Evolutionary conservation across 2,797 vertebrate species (phyloP).

Genomic region (Onychomys arenicola): DNA sequence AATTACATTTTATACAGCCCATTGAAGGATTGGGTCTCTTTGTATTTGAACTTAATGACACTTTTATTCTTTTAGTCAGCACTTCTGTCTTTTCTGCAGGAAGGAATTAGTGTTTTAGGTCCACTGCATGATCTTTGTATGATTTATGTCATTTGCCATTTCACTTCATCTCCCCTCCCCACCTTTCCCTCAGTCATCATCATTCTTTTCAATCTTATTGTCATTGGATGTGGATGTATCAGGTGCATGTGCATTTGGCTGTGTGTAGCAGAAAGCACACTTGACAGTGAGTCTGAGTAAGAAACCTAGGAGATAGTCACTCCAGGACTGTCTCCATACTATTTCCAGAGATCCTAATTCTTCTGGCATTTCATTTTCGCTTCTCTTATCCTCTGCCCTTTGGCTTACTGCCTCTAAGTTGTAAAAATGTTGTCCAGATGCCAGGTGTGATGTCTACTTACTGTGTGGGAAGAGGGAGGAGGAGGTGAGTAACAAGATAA

Average conservation of each 20-base stretch:
- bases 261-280: conserved; percentile 22
- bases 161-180: background rate
- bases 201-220: background rate
- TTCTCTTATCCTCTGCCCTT: background rate
- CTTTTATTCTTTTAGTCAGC: background rate
- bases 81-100: background rate
- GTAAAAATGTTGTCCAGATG: background rate
- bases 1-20: conserved; percentile 7
- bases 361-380: background rate
- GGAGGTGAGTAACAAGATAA: background rate
- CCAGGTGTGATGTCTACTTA: background rate
- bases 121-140: background rate
- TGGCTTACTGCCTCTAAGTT: background rate
- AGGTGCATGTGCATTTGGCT: background rate
- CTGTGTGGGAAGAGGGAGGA: background rate
- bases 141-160: background rate
- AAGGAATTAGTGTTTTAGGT: background rate
- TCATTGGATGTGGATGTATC: background rate
- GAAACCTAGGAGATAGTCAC: background rate
- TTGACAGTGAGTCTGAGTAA: background rate
- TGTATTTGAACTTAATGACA: conserved; percentile 24
- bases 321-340: background rate
- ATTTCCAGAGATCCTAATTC: background rate
- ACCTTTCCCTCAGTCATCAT: background rate
- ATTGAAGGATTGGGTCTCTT: conserved; percentile 20